phyloP scores from a whole-genome alignment of 2,797 vertebrate genomes.

The Trachops cirrhosus region DNA sequence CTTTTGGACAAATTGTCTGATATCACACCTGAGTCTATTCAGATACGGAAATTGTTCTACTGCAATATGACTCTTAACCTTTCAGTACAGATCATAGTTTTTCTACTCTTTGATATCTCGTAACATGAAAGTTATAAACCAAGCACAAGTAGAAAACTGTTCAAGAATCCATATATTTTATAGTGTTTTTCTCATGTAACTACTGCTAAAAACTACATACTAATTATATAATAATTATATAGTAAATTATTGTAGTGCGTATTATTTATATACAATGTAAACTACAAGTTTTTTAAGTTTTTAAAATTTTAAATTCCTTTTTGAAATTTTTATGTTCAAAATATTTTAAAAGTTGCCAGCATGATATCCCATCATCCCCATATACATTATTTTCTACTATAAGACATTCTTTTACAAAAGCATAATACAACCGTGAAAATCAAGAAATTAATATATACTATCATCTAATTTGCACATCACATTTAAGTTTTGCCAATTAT shows the following conservation, averaged over 20 bases:
- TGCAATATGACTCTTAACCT: neutral
- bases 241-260: neutral
- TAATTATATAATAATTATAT: neutral
- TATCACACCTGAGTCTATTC: neutral
- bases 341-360: neutral
- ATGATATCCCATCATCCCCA: neutral
- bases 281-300: neutral
- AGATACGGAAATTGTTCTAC: neutral
- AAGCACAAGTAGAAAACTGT: constrained; percentile 3
- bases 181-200: neutral
- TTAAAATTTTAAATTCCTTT: neutral
- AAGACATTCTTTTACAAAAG: neutral
- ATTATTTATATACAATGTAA: neutral
- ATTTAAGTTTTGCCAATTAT: constrained; percentile 14
- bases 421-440: neutral
- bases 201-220: neutral
- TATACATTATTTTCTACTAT: neutral
- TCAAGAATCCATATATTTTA: constrained; percentile 9
- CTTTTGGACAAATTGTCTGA: neutral
- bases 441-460: neutral
- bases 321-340: neutral
- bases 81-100: neutral
- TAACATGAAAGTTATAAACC: constrained; percentile 14
- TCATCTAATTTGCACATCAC: neutral
- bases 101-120: neutral